These are phyloP conservation scores for Drosophila pseudoananassae DNA, from an alignment of 1,140 invertebrate genomes.

Conservation along the genomic window DNA sequence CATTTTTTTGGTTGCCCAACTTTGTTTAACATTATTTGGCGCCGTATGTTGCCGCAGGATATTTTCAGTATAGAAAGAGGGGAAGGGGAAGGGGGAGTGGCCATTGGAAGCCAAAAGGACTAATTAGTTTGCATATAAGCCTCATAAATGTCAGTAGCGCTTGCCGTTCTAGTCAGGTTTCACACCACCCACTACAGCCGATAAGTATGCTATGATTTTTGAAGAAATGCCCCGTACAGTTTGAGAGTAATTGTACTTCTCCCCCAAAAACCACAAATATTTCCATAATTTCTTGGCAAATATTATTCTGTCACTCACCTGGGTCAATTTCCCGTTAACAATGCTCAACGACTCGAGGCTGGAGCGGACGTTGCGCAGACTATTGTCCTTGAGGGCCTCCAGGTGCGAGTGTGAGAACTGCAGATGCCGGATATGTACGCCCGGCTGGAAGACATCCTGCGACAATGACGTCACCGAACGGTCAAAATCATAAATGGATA, in stretches of 20 bases:
- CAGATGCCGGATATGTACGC: constrained; percentile 90
- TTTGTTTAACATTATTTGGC: constrained; percentile 74
- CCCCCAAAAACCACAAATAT: too few species aligned
- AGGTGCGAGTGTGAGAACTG: constrained; percentile 93
- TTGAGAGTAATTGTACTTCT: too few species aligned
- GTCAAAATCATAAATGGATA: constrained; percentile 94
- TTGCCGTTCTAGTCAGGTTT: constrained; percentile 8
- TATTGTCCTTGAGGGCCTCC: constrained; percentile 89
- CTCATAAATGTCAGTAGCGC: too few species aligned
- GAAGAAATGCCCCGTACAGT: too few species aligned
- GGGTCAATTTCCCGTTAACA: constrained; percentile 91
- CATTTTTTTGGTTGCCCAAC: constrained; percentile 72
- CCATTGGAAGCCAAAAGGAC: constrained; percentile 3
- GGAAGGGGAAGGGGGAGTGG: too few species aligned
- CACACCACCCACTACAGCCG: not conserved
- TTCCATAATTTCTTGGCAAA: not conserved
- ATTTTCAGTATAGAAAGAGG: not conserved
- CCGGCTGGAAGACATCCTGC: constrained; percentile 88
- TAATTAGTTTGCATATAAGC: constrained; percentile 25
- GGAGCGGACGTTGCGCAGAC: constrained; percentile 89
- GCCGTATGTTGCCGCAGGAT: constrained; percentile 59
- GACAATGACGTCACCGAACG: constrained; percentile 89
- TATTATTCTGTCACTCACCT: constrained; percentile 64
- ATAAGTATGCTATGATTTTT: too few species aligned
- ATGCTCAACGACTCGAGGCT: constrained; percentile 92